Percentiles rank a stretch among this genome's conserved stretches.
Conservation (phyloP, 2,888 invertebrate species). For the Caradrina kadenii region DNA sequence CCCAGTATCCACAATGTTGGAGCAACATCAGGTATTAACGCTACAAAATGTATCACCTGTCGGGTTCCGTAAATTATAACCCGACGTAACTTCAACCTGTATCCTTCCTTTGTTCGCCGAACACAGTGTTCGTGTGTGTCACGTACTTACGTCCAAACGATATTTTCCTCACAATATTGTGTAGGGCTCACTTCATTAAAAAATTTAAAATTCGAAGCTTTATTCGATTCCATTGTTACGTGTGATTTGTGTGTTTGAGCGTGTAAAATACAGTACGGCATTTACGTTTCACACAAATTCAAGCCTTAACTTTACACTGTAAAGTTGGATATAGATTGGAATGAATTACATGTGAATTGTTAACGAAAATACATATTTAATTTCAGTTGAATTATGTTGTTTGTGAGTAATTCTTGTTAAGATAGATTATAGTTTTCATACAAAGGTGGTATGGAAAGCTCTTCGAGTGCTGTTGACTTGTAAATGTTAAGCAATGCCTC, state of each 20-base stretch:
- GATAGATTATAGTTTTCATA: constrained; percentile 70
- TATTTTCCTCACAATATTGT: constrained; percentile 86
- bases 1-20: background rate
- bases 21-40: constrained; percentile 21
- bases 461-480: constrained; percentile 69
- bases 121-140: constrained; percentile 70
- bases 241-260: constrained; percentile 86
- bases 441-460: constrained; percentile 49
- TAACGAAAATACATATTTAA: constrained; percentile 76
- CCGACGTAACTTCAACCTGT: constrained; percentile 36
- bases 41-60: constrained; percentile 39
- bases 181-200: constrained; percentile 87
- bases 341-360: constrained; percentile 54
- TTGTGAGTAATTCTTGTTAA: constrained; percentile 74
- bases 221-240: constrained; percentile 83
- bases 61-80: constrained; percentile 30
- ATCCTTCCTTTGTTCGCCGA: constrained; percentile 39
- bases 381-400: constrained; percentile 78
- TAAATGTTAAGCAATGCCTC: constrained; percentile 70
- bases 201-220: constrained; percentile 85
- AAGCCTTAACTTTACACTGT: constrained; percentile 63
- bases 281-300: constrained; percentile 70
- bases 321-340: constrained; percentile 66
- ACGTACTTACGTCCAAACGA: constrained; percentile 64
- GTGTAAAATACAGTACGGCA: constrained; percentile 79